phyloP scores from a whole-genome alignment of 2,797 vertebrate species.

The Lithobates sylvaticus region DNA sequence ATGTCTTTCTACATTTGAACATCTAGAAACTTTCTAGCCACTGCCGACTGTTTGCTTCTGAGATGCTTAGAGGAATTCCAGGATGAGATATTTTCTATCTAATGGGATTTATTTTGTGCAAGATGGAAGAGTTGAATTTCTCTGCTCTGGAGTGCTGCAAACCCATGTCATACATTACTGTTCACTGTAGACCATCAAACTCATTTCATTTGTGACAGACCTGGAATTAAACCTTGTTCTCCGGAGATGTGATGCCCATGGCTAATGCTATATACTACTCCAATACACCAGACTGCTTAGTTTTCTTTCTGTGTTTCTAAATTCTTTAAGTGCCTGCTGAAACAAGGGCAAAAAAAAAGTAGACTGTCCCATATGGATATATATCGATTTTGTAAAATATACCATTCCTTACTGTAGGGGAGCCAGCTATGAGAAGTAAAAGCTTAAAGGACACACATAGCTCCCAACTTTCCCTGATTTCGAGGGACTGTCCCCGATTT shows the following conservation, averaged over 20 bases:
- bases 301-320: constrained; percentile 27
- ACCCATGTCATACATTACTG: constrained; percentile 52
- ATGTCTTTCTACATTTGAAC: background rate
- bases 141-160: constrained; percentile 31
- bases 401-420: background rate
- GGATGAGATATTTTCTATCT: constrained; percentile 65
- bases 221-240: constrained; percentile 63
- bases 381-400: background rate
- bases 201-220: constrained; percentile 62
- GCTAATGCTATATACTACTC: constrained; percentile 28
- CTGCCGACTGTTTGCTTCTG: constrained; percentile 10
- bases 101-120: constrained; percentile 64
- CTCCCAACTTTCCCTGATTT: too few species aligned
- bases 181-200: constrained; percentile 65
- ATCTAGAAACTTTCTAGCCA: constrained; percentile 46
- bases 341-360: constrained; percentile 1
- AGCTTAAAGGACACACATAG: too few species aligned
- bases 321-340: constrained; percentile 11
- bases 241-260: constrained; percentile 47
- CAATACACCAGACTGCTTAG: background rate
- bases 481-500: too few species aligned
- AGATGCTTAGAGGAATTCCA: constrained; percentile 46
- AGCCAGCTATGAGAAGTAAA: too few species aligned
- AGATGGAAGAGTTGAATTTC: constrained; percentile 63
- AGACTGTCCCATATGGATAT: background rate